Percentiles rank a stretch among this genome's conserved stretches.
Evolutionary conservation across 2,113 vertebrate species (phyloP).

Genomic region (Sander lucioperca): DNA sequence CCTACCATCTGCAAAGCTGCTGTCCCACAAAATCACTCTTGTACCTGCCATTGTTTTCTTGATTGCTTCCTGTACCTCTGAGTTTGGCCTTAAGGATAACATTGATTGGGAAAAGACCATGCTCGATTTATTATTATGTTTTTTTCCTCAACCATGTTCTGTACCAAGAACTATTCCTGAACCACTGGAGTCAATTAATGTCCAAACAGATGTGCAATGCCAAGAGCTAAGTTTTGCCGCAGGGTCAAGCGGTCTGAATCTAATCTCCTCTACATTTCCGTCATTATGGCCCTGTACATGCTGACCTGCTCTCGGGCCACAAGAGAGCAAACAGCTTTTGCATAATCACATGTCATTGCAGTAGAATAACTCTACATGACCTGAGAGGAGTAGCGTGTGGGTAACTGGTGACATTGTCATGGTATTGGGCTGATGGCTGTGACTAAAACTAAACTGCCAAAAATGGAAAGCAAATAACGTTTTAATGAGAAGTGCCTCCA

Average conservation of each 20-base stretch:
- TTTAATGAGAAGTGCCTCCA: conserved; percentile 44
- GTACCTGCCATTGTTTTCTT: conserved; percentile 70
- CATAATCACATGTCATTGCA: conserved; percentile 48
- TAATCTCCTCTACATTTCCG: conserved; percentile 82
- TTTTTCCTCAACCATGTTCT: conserved; percentile 18
- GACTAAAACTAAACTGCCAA: neutral
- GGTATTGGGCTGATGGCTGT: conserved; percentile 2
- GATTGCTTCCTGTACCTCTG: conserved; percentile 73
- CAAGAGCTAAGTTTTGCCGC: conserved; percentile 67
- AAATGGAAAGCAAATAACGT: conserved; percentile 2
- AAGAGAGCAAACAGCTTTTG: conserved; percentile 34
- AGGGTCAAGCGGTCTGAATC: conserved; percentile 77
- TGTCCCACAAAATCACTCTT: conserved; percentile 61
- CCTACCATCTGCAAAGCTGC: conserved; percentile 31
- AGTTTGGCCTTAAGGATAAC: conserved; percentile 75
- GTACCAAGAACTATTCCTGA: conserved; percentile 57
- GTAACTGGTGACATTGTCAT: neutral
- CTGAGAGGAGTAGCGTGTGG: neutral
- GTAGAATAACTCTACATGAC: conserved; percentile 44
- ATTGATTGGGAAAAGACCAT: conserved; percentile 78
- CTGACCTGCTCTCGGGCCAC: conserved; percentile 52
- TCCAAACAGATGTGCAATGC: conserved; percentile 78
- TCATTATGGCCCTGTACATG: conserved; percentile 64
- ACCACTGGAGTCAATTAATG: conserved; percentile 82
- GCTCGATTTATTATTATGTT: conserved; percentile 66